Conservation (phyloP, 2,888 invertebrate species). For the Drosophila planitibia region DNA sequence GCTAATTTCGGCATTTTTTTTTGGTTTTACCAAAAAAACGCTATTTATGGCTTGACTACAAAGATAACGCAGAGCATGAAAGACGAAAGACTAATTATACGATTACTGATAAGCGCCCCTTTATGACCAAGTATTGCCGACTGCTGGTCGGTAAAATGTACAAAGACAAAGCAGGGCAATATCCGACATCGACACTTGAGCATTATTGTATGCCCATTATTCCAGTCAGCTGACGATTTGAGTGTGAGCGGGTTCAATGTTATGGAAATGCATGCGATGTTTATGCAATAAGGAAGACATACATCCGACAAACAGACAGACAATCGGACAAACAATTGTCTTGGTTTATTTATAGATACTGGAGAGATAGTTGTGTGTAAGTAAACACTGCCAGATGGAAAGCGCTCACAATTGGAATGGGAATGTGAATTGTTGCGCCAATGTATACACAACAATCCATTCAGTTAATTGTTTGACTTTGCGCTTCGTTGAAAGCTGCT, state of each 20-base stretch:
- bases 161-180: slow-evolving; percentile 43
- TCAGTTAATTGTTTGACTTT: slow-evolving; percentile 30
- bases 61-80: slow-evolving; percentile 1
- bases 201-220: slow-evolving; percentile 32
- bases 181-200: slow-evolving; percentile 29
- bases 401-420: slow-evolving; percentile 11
- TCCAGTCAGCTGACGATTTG: slow-evolving; percentile 3
- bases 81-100: slow-evolving; percentile 27
- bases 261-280: slow-evolving; percentile 53
- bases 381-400: slow-evolving; percentile 42
- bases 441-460: slow-evolving; percentile 34
- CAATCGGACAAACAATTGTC: slow-evolving; percentile 19
- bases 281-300: slow-evolving; percentile 48
- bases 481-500: slow-evolving; percentile 24
- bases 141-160: slow-evolving; percentile 28
- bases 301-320: not conserved
- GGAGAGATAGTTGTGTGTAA: slow-evolving; percentile 36
- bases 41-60: slow-evolving; percentile 21
- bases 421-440: slow-evolving; percentile 27
- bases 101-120: slow-evolving; percentile 43
- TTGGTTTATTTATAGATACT: slow-evolving; percentile 43
- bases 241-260: slow-evolving; percentile 44
- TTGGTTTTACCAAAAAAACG: slow-evolving; percentile 2
- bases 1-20: not conserved
- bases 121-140: slow-evolving; percentile 11